phyloP scores from a whole-genome alignment of 2,113 vertebrate species.

The Dromiciops gliroides region DNA sequence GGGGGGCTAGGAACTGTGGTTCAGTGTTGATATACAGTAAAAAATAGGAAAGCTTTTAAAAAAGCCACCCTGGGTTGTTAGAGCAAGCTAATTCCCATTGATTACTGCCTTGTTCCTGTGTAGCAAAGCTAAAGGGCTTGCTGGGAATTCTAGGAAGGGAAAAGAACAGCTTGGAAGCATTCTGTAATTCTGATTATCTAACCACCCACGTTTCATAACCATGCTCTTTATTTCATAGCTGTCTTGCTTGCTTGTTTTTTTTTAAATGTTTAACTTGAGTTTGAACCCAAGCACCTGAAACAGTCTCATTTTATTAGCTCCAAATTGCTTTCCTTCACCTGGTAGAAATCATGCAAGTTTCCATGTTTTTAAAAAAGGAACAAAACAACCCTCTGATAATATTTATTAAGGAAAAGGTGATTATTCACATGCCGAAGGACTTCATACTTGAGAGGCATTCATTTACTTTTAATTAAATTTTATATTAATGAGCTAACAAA shows the following conservation, averaged over 20 bases:
- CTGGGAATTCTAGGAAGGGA: constrained; percentile 59
- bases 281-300: constrained; percentile 59
- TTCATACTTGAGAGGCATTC: constrained; percentile 6
- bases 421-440: constrained; percentile 49
- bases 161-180: constrained; percentile 64
- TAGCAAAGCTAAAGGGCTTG: constrained; percentile 43
- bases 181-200: constrained; percentile 67
- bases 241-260: constrained; percentile 19
- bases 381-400: constrained; percentile 13
- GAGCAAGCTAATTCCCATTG: constrained; percentile 31
- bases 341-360: constrained; percentile 31
- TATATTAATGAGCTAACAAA: constrained; percentile 50
- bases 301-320: constrained; percentile 35
- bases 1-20: constrained; percentile 23
- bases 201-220: constrained; percentile 59
- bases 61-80: neutral
- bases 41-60: neutral
- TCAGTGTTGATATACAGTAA: neutral
- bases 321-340: constrained; percentile 15
- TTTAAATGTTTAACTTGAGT: constrained; percentile 37
- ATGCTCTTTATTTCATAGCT: constrained; percentile 47
- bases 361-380: constrained; percentile 43
- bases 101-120: constrained; percentile 38
- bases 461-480: constrained; percentile 52
- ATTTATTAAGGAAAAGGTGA: constrained; percentile 39